Evolutionary conservation across 2,888 invertebrate species (phyloP), one percentile per base, ranked within the genome.

Genomic region (Drosophila stalkeri): DNA sequence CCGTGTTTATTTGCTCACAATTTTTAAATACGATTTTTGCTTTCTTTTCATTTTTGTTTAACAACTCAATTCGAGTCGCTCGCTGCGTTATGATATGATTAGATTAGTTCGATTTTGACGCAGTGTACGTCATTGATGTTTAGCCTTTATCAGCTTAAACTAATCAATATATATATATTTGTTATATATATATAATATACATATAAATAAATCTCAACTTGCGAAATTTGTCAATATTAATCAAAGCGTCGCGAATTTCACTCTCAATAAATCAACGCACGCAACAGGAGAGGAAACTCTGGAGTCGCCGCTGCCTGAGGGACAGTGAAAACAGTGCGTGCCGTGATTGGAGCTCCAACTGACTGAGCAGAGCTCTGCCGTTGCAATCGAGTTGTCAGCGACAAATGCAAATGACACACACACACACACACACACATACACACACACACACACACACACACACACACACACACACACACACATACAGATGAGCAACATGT

Each of bases 191-290:
- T 6, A 23, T 37, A 52, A 39, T 6, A 23, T 37, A 52, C 14
- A 39, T 12, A 27, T 27, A 23, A 39, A 41, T 55, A 41, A 41
- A 55, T 41, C 55, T 69, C 63, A 43, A 54, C n/a, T 16, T 64
- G 71, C 39, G 46, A 87, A 88, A 88, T 90, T 88, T 83, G 90
- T 89, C 89, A 88, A 82, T 88, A 88, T 86, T 89, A 88, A 89
- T 88, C 90, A 86, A 90, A 73, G 73, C 68, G 71, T 27, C 55
- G 76, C 79, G 62, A 75, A 88, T 86, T 89, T 86, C 86, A 86
- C 86, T 86, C 88, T 77, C 85, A 70, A 86, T 86, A 86, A 86
- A 86, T 86, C 86, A 89, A 64, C 71, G 77, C 61, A 73, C 46
- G 64, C 72, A 69, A 61, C 64, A 39, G 54, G 54, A 39, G 54